Evolutionary conservation across 2,888 invertebrate species (phyloP), one percentile per base, ranked within the genome.

Genomic region (Apoda limacodes): DNA sequence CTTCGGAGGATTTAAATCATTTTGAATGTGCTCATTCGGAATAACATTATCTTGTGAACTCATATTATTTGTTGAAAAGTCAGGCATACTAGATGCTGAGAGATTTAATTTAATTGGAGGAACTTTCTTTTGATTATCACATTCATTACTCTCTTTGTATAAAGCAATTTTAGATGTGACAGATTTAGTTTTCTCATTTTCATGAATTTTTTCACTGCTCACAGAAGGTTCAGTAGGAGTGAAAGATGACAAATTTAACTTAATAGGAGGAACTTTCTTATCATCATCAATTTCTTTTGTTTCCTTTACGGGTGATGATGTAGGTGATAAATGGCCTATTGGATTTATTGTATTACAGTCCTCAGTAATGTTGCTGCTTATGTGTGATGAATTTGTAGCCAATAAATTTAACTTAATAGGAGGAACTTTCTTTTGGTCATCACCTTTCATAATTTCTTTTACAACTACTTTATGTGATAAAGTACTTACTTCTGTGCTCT

Each of bases 21-120:
- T 52, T 32, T 54, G 43, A 41, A 22, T 22, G 14, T 35, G 34
- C 42, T 38, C 45, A 37, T 17, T 7, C 5, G 5, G 17, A 17
- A 17, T 7, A n/a, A n/a, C n/a, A n/a, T n/a, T n/a, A 17, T 17
- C 5, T 17, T 17, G 17, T 6, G 7, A 5, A 17, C 5, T 7
- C 17, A 17, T 7, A 17, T 17, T 7, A 25, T 12, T 11, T 25
- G 37, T 33, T 25, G 28, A 27, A 13, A 30, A 28, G 37, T 56
- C 55, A 24, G 47, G 15, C 24, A 40, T 27, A 40, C 45, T 55
- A 35, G 52, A 42, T 31, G 32, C 36, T 33, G 45, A 42, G 27
- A 66, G 46, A 43, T 56, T 63, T 10, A 69, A 48, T 48, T 63
- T 68, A 23, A 69, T 55, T 32, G 68, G 58, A 37, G 55, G 54